A percentile compares a stretch with the other conserved stretches of the same genome.
These are phyloP conservation scores for Chrysemys picta DNA, from an alignment of 2,113 vertebrate species.

Conservation along the genomic window DNA sequence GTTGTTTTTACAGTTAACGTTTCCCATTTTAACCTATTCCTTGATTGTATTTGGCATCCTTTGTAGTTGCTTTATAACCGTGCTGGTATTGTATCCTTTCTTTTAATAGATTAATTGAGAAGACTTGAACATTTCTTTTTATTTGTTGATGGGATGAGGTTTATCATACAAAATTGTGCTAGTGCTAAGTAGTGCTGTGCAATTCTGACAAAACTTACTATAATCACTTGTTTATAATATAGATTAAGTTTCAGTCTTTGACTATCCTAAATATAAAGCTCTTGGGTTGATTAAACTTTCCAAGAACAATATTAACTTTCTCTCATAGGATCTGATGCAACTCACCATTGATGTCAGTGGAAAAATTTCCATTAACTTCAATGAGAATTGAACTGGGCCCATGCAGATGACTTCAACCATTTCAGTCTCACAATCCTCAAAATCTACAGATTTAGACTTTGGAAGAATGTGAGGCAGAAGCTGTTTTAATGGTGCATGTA, in stretches of 20 bases:
- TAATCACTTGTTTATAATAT: neutral
- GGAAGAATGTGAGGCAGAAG: neutral
- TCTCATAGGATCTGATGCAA: neutral
- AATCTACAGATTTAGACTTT: neutral
- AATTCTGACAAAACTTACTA: neutral
- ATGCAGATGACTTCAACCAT: neutral
- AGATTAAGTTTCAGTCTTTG: neutral
- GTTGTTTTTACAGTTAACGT: conserved; percentile 4
- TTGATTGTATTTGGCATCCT: neutral
- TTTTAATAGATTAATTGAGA: neutral
- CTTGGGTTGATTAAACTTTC: neutral
- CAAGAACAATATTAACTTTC: too few species aligned
- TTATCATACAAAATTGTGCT: neutral
- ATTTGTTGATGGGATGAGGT: neutral
- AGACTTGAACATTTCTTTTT: neutral
- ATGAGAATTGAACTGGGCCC: neutral
- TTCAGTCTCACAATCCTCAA: neutral
- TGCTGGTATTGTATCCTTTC: neutral
- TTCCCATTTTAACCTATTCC: neutral
- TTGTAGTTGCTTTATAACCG: neutral
- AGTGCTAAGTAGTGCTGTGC: neutral
- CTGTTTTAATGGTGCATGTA: neutral
- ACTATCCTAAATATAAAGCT: neutral
- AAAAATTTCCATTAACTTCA: neutral
- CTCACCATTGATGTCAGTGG: neutral